These are phyloP conservation scores for Formicarius rufipectus DNA, from an alignment of 2,113 vertebrate genomes.

Conservation along the genomic window DNA sequence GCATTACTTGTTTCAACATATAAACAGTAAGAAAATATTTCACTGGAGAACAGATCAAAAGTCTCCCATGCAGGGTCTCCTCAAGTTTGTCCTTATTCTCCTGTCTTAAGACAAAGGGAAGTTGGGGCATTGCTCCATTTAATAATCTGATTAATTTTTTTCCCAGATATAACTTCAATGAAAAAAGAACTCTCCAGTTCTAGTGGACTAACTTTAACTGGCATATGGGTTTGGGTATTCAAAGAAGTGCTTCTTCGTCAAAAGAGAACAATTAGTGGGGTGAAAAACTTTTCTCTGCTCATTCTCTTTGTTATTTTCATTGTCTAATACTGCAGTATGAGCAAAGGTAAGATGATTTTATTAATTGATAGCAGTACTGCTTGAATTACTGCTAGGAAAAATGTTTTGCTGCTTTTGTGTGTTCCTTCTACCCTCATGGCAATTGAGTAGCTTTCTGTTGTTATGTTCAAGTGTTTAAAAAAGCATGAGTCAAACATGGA, in stretches of 20 bases:
- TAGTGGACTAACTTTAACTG: not conserved
- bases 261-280: not conserved
- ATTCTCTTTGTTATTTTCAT: not conserved
- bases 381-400: not conserved
- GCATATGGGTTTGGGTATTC: not conserved
- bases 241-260: not conserved
- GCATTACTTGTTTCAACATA: not conserved
- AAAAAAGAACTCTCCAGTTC: not conserved
- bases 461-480: not conserved
- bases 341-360: not conserved
- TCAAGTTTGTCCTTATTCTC: not conserved
- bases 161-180: not conserved
- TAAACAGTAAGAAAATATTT: not conserved
- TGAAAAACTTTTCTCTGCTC: not conserved
- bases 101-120: not conserved
- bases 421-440: not conserved
- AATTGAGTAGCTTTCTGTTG: not conserved
- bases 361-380: not conserved
- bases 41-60: not conserved
- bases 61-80: fast-evolving
- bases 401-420: not conserved
- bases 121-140: not conserved
- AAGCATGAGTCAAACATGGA: fast-evolving
- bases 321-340: not conserved
- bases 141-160: not conserved